Base-by-base conservation (phyloP, 2,888 invertebrate genomes). In the Apeira syringaria region DNA sequence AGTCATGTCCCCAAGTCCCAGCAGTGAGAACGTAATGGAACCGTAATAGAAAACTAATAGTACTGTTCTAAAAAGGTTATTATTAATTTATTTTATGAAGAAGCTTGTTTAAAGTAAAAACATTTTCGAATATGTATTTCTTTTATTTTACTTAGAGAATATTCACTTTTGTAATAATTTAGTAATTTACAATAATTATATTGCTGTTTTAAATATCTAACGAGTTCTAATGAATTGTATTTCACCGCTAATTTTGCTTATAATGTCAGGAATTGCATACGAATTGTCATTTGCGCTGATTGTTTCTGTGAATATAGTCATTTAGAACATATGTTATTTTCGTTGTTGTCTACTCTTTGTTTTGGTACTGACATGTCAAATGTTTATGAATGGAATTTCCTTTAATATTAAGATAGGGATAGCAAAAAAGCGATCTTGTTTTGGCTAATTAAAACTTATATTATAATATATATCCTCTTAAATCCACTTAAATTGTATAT, bases 121-220 rank as follows among this genome's bases (percentile, higher is more conserved):
- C 6, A 20, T 20, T 47, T 34, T 35, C 11, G 20, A 25, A 17
- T 22, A 12, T 8, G 12, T 32, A 36, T 36, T 31, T 37, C 22
- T 15, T 3, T 15, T 15, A 15, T 4, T 15, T 4, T 15, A 15
- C 15, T 2, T 4, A 4, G 4, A 15, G 4, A 4, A 15, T 15
- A 4, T 15, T 3, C 26, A 6, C 13, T 33, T 25, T 33, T 45
- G 24, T 13, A 27, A 39, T 34, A 72, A 82, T 80, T 56, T 71
- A 78, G 74, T 48, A 69, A 72, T 79, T 68, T 63, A 55, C 55
- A 63, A 63, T 57, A 63, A 58, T 50, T 63, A 50, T 51, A 64
- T 64, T 57, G 63, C 79, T 77, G 68, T 73, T 86, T 87, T 85
- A 77, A 87, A 86, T 87, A 87, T 79, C 58, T 83, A 86, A 87